A percentile compares a stretch with the other conserved stretches of the same genome.
These are phyloP conservation scores for Achlya flavicornis DNA, from an alignment of 2,888 invertebrate species.

Conservation along the genomic window DNA sequence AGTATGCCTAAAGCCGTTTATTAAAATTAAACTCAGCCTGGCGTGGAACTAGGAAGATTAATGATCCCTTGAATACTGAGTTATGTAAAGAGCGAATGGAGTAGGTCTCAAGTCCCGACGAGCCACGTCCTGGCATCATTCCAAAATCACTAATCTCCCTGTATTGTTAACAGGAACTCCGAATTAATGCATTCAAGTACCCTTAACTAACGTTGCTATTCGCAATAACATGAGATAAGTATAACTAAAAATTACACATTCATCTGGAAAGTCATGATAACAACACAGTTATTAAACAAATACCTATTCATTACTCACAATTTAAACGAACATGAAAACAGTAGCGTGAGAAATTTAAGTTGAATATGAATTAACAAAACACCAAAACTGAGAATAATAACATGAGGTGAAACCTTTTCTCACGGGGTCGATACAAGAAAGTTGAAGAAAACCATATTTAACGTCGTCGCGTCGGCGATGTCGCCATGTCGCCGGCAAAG, in stretches of 20 bases:
- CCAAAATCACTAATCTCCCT: slow-evolving; percentile 81
- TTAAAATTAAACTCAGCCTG: slow-evolving; percentile 81
- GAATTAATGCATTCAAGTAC: slow-evolving; percentile 17
- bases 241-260: too few relatives aligned
- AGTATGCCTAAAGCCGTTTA: slow-evolving; percentile 76
- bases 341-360: not conserved
- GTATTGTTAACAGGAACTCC: slow-evolving; percentile 62
- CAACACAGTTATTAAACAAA: too few relatives aligned
- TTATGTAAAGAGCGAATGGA: slow-evolving; percentile 82
- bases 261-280: too few relatives aligned
- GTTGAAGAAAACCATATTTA: slow-evolving; percentile 56
- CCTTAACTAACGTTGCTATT: not conserved
- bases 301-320: not conserved
- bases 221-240: not conserved
- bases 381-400: slow-evolving; percentile 38
- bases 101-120: slow-evolving; percentile 72
- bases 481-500: slow-evolving; percentile 43
- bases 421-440: slow-evolving; percentile 50
- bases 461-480: slow-evolving; percentile 35
- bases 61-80: slow-evolving; percentile 81
- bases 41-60: slow-evolving; percentile 82
- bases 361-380: slow-evolving; percentile 14
- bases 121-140: slow-evolving; percentile 76
- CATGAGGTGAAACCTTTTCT: slow-evolving; percentile 50
- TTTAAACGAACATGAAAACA: not conserved